Percentiles rank a stretch among this genome's conserved stretches.
Conservation (phyloP, 2,888 invertebrate species). For the Theodoxus fluviatilis region DNA sequence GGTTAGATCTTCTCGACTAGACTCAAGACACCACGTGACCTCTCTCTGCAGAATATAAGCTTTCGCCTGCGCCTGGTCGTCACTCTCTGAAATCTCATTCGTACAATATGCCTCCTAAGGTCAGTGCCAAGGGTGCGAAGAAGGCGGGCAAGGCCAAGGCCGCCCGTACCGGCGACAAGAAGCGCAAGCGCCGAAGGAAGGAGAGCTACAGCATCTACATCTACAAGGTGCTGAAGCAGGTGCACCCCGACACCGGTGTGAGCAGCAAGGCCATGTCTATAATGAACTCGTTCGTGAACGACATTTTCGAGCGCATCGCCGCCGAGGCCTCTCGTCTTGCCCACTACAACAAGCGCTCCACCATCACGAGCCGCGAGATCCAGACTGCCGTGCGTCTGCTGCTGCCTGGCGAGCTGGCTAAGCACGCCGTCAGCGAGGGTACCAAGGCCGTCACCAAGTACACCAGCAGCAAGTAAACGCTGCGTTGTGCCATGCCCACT, state of each 20-base stretch:
- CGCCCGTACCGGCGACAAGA: constrained; percentile 49
- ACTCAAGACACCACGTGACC: too few relatives aligned
- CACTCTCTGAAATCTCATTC: too few relatives aligned
- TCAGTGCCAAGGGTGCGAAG: constrained; percentile 41
- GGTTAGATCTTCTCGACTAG: too few relatives aligned
- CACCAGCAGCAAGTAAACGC: constrained; percentile 48
- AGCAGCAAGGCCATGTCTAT: constrained; percentile 48
- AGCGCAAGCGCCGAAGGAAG: constrained; percentile 44
- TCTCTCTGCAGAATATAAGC: too few relatives aligned
- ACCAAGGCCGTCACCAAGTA: constrained; percentile 63
- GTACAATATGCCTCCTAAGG: constrained; percentile 21
- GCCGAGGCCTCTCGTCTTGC: constrained; percentile 47
- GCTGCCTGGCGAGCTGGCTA: constrained; percentile 77
- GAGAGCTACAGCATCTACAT: constrained; percentile 52
- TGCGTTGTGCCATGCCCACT: too few relatives aligned
- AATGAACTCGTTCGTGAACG: constrained; percentile 52
- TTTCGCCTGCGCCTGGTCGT: too few relatives aligned
- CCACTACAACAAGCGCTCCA: constrained; percentile 43
- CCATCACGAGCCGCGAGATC: constrained; percentile 74
- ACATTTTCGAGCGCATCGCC: constrained; percentile 55
- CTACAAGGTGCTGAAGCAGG: constrained; percentile 54
- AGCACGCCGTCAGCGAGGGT: constrained; percentile 70
- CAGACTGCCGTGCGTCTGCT: constrained; percentile 75
- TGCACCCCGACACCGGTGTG: constrained; percentile 58
- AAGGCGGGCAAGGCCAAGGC: constrained; percentile 49